Base-by-base conservation (phyloP, 2,888 invertebrate genomes). In the Dromius quadrimaculatus region DNA sequence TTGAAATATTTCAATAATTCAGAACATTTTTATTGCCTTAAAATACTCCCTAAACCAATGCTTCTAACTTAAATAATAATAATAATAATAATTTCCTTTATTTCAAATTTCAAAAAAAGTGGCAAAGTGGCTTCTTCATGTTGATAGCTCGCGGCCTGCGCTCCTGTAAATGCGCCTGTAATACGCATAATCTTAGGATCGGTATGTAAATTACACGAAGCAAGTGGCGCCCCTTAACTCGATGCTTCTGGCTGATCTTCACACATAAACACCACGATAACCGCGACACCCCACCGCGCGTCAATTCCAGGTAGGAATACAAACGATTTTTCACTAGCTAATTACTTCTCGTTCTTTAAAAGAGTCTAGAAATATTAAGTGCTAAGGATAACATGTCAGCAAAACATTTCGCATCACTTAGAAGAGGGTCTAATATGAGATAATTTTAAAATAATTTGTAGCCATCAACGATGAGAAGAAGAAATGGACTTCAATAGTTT, bases 381-480 rank as follows among this genome's bases (percentile, higher is more conserved):
- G 50, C 23, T 54, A 54, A 50, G 23, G n/a, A 54, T 54, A 54
- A 28, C 50, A 28, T 54, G 28, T 54, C 50, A 50, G 50, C 28
- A 28, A 23, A 54, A 13, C 23, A 54, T 54, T 54, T 54, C 13
- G 50, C 50, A 15, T 15, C 28, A 54, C 28, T 28, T 6, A 36
- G n/a, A n/a, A n/a, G n/a, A n/a, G n/a, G n/a, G n/a, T n/a, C n/a
- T n/a, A n/a, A n/a, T n/a, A n/a, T n/a, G n/a, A n/a, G n/a, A n/a
- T n/a, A n/a, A n/a, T n/a, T n/a, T n/a, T n/a, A n/a, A n/a, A n/a
- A n/a, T n/a, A n/a, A n/a, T n/a, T n/a, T n/a, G n/a, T n/a, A n/a
- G n/a, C n/a, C n/a, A n/a, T n/a, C n/a, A n/a, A n/a, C n/a, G n/a
- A n/a, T n/a, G n/a, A n/a, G n/a, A n/a, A n/a, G n/a, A n/a, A n/a